Percentiles rank a stretch among this genome's conserved stretches.
These are phyloP conservation scores for Raja brachyura DNA, from an alignment of 2,113 vertebrate species.

Conservation along the genomic window DNA sequence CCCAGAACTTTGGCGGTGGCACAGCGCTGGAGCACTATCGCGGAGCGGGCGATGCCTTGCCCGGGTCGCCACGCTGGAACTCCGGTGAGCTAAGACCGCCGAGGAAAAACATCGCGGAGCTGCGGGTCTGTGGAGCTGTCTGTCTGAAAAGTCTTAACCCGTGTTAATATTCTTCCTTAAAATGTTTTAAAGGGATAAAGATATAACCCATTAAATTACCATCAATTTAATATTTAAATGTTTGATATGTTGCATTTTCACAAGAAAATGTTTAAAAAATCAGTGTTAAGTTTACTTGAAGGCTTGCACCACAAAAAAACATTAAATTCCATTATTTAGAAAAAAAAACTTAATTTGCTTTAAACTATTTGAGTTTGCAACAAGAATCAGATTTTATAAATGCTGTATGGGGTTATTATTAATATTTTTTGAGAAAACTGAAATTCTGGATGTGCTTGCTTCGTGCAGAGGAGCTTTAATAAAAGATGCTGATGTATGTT, in stretches of 20 bases:
- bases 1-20: no score
- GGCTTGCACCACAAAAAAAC: neutral
- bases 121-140: no score
- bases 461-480: constrained; percentile 2
- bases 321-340: neutral
- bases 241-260: neutral
- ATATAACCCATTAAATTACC: neutral
- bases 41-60: no score
- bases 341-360: neutral
- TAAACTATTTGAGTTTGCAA: neutral
- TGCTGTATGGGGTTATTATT: neutral
- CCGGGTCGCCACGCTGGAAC: no score
- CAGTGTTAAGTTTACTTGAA: neutral
- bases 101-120: no score
- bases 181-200: neutral
- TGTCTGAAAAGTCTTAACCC: no score
- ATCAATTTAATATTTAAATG: neutral
- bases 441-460: neutral
- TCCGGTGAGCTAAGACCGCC: no score
- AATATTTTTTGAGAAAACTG: neutral
- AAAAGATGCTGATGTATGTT: constrained; percentile 30
- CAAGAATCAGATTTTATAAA: neutral
- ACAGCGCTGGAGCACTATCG: no score
- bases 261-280: neutral
- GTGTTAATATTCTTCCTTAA: neutral